These are phyloP conservation scores for Rotaria macrura DNA, from an alignment of 2,888 invertebrate species.

Conservation along the genomic window DNA sequence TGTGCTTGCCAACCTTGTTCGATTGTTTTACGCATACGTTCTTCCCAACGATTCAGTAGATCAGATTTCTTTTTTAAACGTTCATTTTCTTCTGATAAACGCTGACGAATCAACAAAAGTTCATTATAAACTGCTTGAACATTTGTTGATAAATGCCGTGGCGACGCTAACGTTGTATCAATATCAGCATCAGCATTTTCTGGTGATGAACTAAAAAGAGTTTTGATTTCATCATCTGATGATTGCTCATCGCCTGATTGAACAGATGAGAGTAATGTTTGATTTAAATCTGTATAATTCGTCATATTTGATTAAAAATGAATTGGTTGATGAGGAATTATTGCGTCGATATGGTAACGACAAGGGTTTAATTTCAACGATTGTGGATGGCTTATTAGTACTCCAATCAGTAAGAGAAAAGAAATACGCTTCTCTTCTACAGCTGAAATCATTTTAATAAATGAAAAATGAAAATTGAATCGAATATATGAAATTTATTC, in stretches of 20 bases:
- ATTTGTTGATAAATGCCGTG: neutral
- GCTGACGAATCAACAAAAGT: neutral
- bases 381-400: neutral
- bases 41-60: constrained; percentile 5
- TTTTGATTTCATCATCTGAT: neutral
- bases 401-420: neutral
- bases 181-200: neutral
- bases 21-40: neutral
- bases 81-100: neutral
- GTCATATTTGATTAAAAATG: neutral
- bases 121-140: neutral
- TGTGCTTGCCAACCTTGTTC: neutral
- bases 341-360: neutral
- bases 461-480: neutral
- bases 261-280: neutral
- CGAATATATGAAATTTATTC: neutral
- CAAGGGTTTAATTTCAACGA: neutral
- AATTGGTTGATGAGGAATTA: neutral
- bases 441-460: too few relatives aligned
- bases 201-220: neutral
- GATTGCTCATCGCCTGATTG: neutral
- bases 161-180: neutral
- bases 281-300: neutral
- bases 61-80: neutral
- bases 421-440: neutral